A percentile compares a stretch with the other conserved stretches of the same genome.
Evolutionary conservation across 1,140 invertebrate genomes (phyloP).

Genomic region (Hirudo medicinalis): DNA sequence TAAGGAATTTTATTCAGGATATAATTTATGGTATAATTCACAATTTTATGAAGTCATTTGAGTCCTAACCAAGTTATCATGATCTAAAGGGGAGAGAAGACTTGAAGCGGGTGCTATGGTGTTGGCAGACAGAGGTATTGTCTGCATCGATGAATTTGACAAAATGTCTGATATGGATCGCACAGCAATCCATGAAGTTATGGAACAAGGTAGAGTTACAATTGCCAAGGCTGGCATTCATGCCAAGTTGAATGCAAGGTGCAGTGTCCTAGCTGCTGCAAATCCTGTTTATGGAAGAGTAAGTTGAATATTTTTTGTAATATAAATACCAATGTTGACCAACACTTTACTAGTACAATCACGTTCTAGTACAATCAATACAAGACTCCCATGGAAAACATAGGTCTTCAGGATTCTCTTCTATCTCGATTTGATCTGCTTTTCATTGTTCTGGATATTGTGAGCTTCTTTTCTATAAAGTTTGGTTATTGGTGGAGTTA

Average conservation of each 20-base stretch:
- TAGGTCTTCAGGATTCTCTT: constrained; percentile 88
- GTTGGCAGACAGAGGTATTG: constrained; percentile 89
- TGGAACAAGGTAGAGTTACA: constrained; percentile 65
- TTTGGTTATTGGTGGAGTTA: too few relatives aligned
- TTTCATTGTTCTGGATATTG: constrained; percentile 88
- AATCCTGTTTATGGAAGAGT: constrained; percentile 98
- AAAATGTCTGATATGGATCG: constrained; percentile 99
- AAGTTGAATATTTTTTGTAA: constrained; percentile 32
- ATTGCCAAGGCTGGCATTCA: constrained; percentile 98
- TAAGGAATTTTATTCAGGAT: background rate
- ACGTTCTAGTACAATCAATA: constrained; percentile 84
- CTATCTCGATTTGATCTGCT: constrained; percentile 96
- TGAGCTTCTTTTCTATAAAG: constrained; percentile 21
- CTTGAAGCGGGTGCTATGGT: constrained; percentile 98
- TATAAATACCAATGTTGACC: background rate
- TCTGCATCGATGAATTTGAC: constrained; percentile 99
- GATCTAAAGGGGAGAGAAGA: constrained; percentile 46
- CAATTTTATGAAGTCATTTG: too few relatives aligned
- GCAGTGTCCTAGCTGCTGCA: constrained; percentile 92
- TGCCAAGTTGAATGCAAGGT: constrained; percentile 89
- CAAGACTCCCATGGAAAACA: constrained; percentile 99
- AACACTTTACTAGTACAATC: too few relatives aligned
- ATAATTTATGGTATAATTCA: background rate
- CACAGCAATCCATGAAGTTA: constrained; percentile 95
- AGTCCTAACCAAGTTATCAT: background rate